Evolutionary conservation across 1,140 invertebrate genomes (phyloP).

Genomic region (Pogonus chalceus): DNA sequence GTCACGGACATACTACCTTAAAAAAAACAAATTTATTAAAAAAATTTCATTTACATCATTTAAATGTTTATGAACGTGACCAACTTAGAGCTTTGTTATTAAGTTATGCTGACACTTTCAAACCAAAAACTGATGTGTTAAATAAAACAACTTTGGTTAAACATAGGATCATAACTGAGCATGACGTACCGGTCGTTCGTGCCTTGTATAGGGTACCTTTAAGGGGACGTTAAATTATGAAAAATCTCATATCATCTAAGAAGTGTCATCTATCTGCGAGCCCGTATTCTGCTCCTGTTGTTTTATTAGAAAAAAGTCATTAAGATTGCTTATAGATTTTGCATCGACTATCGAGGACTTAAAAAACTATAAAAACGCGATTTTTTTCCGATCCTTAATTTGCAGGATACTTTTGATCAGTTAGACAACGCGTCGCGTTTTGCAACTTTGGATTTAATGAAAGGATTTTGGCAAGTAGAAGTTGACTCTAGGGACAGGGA

Average conservation of each 20-base stretch:
- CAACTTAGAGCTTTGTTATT: neutral
- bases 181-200: constrained; percentile 7
- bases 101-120: neutral
- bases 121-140: neutral
- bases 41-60: neutral
- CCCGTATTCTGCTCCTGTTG: constrained; percentile 35
- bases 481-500: constrained; percentile 27
- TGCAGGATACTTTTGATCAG: constrained; percentile 34
- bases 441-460: constrained; percentile 31
- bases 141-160: constrained; percentile 9
- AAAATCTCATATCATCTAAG: constrained; percentile 21
- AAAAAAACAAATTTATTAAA: too few species aligned
- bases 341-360: constrained; percentile 26
- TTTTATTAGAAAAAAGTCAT: constrained; percentile 34
- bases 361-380: constrained; percentile 32
- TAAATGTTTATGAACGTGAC: neutral
- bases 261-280: constrained; percentile 24
- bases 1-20: too few species aligned
- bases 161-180: constrained; percentile 13
- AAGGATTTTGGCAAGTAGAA: constrained; percentile 38
- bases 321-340: constrained; percentile 16
- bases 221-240: constrained; percentile 3
- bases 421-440: constrained; percentile 31
- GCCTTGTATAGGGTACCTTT: constrained; percentile 14
- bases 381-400: constrained; percentile 37